Evolutionary conservation across 2,113 vertebrate genomes (phyloP).

Genomic region (Axis porcinus): DNA sequence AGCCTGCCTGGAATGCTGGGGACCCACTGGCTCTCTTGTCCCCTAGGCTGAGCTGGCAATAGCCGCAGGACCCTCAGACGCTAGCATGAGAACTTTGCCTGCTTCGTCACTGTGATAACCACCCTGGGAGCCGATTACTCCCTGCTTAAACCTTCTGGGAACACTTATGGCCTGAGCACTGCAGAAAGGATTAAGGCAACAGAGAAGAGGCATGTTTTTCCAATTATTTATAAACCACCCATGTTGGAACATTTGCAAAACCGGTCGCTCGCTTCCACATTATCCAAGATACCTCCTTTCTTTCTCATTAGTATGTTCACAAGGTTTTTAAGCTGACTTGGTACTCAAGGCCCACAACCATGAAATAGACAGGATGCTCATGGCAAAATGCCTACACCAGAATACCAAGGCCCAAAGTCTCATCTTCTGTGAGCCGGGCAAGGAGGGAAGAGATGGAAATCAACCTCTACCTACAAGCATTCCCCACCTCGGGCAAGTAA

Average conservation of each 20-base stretch:
- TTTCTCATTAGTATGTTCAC: slow-evolving; percentile 48
- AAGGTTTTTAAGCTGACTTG: slow-evolving; percentile 16
- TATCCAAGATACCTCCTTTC: slow-evolving; percentile 4
- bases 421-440: accelerated
- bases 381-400: not conserved
- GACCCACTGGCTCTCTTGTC: not conserved
- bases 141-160: slow-evolving; percentile 18
- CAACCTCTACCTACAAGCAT: not conserved
- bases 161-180: not conserved
- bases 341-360: not conserved
- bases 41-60: not conserved
- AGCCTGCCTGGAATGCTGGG: not conserved
- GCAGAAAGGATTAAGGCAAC: not conserved
- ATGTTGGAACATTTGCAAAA: slow-evolving; percentile 34
- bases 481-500: not conserved
- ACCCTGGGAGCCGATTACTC: not conserved
- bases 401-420: not conserved
- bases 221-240: slow-evolving; percentile 64
- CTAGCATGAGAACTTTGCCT: not conserved
- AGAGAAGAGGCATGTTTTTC: slow-evolving; percentile 48
- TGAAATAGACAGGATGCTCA: not conserved
- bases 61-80: accelerated
- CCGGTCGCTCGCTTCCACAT: not conserved
- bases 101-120: not conserved
- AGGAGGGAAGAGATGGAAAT: not conserved